A percentile compares a stretch with the other conserved stretches of the same genome.
Evolutionary conservation across 2,888 invertebrate genomes (phyloP).

Genomic region (Raillietiella orientalis): DNA sequence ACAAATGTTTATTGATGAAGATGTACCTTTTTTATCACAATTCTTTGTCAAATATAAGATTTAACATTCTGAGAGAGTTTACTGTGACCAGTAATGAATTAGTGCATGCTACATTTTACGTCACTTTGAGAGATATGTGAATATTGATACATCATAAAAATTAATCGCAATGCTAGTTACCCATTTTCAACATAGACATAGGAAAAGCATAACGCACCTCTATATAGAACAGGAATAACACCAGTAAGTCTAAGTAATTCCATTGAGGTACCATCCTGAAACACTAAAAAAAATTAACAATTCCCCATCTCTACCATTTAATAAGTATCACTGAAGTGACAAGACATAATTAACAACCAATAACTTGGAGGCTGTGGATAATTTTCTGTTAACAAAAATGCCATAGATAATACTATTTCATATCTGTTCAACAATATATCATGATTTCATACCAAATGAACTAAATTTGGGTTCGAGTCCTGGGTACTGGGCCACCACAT

Average conservation of each 20-base stretch:
- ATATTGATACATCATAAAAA: no score
- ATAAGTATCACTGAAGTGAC: conserved; percentile 1
- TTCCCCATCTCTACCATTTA: conserved; percentile 1
- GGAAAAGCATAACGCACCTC: conserved; percentile 20
- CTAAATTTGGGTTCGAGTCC: conserved; percentile 28
- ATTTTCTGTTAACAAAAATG: no score
- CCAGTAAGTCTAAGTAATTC: conserved; percentile 56
- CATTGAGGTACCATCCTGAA: conserved; percentile 51
- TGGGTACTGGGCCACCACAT: conserved; percentile 25
- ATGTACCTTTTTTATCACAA: no score
- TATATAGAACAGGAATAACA: conserved; percentile 69
- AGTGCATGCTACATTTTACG: no score
- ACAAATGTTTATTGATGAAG: not conserved
- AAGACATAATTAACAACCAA: conserved; percentile 6
- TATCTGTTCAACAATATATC: conserved; percentile 1
- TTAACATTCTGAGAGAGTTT: no score
- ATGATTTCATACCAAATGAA: conserved; percentile 25
- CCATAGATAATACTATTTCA: conserved; percentile 6
- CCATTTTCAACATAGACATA: not conserved
- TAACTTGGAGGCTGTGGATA: no score
- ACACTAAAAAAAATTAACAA: conserved; percentile 21
- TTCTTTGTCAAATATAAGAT: no score
- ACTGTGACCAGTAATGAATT: no score
- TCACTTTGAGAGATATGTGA: no score
- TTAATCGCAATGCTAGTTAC: no score